Evolutionary conservation across 2,113 vertebrate genomes (phyloP), one percentile per base, ranked within the genome.

Genomic region (Egretta garzetta): DNA sequence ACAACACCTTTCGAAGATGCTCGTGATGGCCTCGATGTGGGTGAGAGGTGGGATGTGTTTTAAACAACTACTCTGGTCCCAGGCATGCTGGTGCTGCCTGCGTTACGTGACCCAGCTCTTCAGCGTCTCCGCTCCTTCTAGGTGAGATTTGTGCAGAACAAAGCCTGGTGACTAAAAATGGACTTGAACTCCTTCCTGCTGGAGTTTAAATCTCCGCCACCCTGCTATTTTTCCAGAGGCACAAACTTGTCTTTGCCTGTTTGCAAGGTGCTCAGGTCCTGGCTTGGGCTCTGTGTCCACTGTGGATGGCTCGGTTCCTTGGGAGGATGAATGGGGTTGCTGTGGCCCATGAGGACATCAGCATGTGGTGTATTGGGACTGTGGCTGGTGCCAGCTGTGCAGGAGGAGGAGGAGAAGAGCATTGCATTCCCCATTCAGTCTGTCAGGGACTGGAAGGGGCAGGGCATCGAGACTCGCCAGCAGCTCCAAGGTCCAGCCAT

Each of bases 21-120:
- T 70, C 0, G 0, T 80, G 80, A 4, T 37, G 67, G 68, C 33
- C 64, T 79, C 0, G 0, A 6, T 20, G 58, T 0, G 0, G 20
- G 39, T 18, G 11, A 37, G 79, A 87, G 26, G 18, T 45, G 45
- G 47, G 24, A 49, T 68, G 37, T 43, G 30, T 49, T 84, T 72
- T 53, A 41, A 71, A 59, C 33, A 35, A 6, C 41, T 60, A 3
- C 24, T 33, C 74, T 41, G 16, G 53, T 45, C 53, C 66, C 28
- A n/a, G 47, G 8, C 19, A 8, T 23, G 32, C 16, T 11, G 8
- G 19, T 10, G 20, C 66, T 63, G 41, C 59, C 66, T 39, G 32
- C 26, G 26, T 33, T 86, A 12, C 0, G 0, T 20, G 56, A 67
- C 17, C 39, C 47, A 68, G 43, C 13, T 47, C 77, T 67, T 90